Conservation (phyloP, 1,140 invertebrate genomes). For the Conopomorpha cramerella region DNA sequence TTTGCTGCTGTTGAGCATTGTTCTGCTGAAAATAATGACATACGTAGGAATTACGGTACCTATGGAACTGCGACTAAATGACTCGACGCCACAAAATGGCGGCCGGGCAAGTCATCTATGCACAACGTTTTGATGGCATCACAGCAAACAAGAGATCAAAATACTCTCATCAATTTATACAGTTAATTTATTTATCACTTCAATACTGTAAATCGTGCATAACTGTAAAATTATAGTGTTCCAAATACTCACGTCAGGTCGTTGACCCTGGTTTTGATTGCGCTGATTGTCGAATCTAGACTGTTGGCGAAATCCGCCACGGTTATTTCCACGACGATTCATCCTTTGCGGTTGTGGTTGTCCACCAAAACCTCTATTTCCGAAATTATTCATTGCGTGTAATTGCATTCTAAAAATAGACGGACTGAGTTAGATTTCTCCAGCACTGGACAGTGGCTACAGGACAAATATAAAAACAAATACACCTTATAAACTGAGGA, state of each 20-base stretch:
- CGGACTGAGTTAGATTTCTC: no score
- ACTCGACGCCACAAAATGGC: neutral
- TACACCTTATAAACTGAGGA: no score
- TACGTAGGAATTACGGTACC: no score
- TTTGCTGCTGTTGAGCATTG: no score
- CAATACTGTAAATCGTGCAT: no score
- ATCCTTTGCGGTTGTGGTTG: slow-evolving; percentile 46
- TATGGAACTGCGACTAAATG: no score
- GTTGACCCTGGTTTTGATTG: slow-evolving; percentile 25
- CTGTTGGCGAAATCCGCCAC: slow-evolving; percentile 24
- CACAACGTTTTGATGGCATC: neutral
- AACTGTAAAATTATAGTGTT: neutral
- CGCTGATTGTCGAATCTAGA: slow-evolving; percentile 36
- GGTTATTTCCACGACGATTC: slow-evolving; percentile 33
- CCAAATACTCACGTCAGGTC: slow-evolving; percentile 28
- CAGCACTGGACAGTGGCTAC: no score
- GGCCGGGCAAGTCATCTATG: neutral
- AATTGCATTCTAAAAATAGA: slow-evolving; percentile 32
- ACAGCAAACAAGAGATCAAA: neutral
- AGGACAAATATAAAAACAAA: no score
- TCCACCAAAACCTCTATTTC: slow-evolving; percentile 47
- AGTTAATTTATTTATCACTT: no score
- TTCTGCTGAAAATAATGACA: no score
- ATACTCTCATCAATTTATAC: neutral
- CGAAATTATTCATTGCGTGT: slow-evolving; percentile 48